Conservation (phyloP, 2,888 invertebrate species). For the Gasteruption jaculator region DNA sequence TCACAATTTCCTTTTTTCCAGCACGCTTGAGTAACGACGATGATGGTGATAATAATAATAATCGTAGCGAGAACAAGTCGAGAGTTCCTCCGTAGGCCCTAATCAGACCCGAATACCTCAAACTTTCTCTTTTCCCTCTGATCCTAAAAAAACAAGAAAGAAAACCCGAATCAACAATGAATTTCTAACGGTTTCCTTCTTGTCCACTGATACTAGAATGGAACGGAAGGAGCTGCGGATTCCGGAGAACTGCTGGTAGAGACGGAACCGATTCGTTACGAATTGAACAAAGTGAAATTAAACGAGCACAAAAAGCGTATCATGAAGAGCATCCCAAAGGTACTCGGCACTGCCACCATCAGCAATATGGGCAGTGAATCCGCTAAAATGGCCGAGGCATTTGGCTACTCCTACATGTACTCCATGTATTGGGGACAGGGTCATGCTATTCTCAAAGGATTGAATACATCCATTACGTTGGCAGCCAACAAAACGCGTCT, state of each 20-base stretch:
- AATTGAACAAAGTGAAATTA: slow-evolving; percentile 64
- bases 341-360: slow-evolving; percentile 50
- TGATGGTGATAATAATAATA: too few species aligned
- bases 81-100: too few species aligned
- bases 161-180: too few species aligned
- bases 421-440: slow-evolving; percentile 76
- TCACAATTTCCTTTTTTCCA: too few species aligned
- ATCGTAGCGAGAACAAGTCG: too few species aligned
- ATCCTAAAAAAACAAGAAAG: too few species aligned
- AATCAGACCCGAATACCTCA: too few species aligned
- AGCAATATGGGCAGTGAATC: slow-evolving; percentile 55
- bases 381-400: slow-evolving; percentile 67
- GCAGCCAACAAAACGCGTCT: slow-evolving; percentile 58
- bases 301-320: slow-evolving; percentile 56
- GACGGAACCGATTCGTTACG: slow-evolving; percentile 74
- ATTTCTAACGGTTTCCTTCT: too few species aligned
- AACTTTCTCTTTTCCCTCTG: too few species aligned
- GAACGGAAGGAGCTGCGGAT: slow-evolving; percentile 31
- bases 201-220: too few species aligned
- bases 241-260: slow-evolving; percentile 74
- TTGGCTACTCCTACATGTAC: slow-evolving; percentile 68
- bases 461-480: slow-evolving; percentile 62
- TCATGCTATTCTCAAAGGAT: slow-evolving; percentile 67
- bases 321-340: slow-evolving; percentile 39
- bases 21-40: too few species aligned